Evolutionary conservation across 2,797 vertebrate species (phyloP), one percentile per base, ranked within the genome.

Genomic region (Amniataba percoides): DNA sequence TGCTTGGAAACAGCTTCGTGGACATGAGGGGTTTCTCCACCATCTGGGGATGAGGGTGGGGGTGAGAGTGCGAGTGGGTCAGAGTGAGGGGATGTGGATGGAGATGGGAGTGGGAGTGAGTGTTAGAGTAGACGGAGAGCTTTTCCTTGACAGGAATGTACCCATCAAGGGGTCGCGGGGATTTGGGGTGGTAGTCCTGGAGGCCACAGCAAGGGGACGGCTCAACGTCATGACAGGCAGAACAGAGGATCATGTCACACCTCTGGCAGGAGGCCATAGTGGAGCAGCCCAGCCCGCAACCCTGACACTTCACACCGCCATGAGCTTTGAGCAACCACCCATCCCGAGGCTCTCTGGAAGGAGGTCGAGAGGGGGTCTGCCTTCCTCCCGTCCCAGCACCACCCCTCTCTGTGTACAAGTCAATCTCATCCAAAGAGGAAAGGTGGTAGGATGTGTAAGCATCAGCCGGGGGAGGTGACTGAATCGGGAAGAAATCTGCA

Each of bases 351-450:
- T 95, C 95, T 59, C 95, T 88, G 62, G 95, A 95, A 9, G 92
- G 93, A 2, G 94, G 94, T 51, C 95, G 89, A 42, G 94, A 95
- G 1, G 94, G 92, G 2, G 92, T 95, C 87, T 95, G 95, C 61
- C 93, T 89, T 21, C 94, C 93, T 52, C 93, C 92, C 0, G 91
- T 87, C 18, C 91, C 91, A 1, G 80, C 82, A 1, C 75, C 84
- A 0, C 95, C 95, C 14, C 95, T 85, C 82, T 98, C 98, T 0
- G 98, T 98, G 88, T 99, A 99, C 56, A 99, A 94, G 92, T 99
- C 98, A 60, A 99, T 95, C 63, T 99, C 98, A 46, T 98, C 95
- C 87, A 96, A 94, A 89, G 97, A 94, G 89, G 92, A 80, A 92
- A 96, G 89, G 94, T 97, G 71, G 95, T 96, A 95, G 83, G 93